Evolutionary conservation across 2,797 vertebrate species (phyloP).

Genomic region (Alosa sapidissima): DNA sequence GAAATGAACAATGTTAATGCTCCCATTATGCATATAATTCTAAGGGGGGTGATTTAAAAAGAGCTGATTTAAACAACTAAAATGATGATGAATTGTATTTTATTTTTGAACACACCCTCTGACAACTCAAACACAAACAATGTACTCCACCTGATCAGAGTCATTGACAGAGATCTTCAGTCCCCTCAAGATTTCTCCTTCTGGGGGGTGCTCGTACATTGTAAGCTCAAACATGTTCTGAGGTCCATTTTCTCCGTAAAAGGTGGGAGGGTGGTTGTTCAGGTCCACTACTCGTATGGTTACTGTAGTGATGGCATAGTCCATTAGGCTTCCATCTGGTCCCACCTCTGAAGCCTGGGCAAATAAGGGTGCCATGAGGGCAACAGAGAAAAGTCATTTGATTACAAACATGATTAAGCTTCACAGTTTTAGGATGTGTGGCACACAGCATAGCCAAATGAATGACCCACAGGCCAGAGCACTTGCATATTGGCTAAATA

Average conservation of each 20-base stretch:
- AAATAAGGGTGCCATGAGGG: neutral
- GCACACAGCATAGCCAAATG: neutral
- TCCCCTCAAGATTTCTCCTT: constrained; percentile 92
- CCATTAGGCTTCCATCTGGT: constrained; percentile 65
- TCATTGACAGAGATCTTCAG: constrained; percentile 94
- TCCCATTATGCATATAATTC: neutral
- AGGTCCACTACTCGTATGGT: constrained; percentile 91
- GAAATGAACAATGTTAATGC: neutral
- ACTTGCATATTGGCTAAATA: neutral
- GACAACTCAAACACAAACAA: neutral
- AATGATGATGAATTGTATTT: neutral
- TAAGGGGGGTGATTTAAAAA: neutral
- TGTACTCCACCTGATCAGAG: constrained; percentile 85
- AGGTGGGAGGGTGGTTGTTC: constrained; percentile 94
- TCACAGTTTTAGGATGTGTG: neutral
- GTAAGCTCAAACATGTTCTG: constrained; percentile 91
- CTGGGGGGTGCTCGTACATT: constrained; percentile 91
- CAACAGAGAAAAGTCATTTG: neutral
- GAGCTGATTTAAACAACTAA: neutral
- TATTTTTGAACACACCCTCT: neutral
- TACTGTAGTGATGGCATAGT: constrained; percentile 70
- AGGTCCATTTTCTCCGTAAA: constrained; percentile 88
- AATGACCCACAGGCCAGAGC: neutral
- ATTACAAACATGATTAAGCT: neutral
- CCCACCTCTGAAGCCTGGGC: constrained; percentile 85